Evolutionary conservation across 2,113 vertebrate species (phyloP), one percentile per base, ranked within the genome.

Genomic region (Paralichthys olivaceus): DNA sequence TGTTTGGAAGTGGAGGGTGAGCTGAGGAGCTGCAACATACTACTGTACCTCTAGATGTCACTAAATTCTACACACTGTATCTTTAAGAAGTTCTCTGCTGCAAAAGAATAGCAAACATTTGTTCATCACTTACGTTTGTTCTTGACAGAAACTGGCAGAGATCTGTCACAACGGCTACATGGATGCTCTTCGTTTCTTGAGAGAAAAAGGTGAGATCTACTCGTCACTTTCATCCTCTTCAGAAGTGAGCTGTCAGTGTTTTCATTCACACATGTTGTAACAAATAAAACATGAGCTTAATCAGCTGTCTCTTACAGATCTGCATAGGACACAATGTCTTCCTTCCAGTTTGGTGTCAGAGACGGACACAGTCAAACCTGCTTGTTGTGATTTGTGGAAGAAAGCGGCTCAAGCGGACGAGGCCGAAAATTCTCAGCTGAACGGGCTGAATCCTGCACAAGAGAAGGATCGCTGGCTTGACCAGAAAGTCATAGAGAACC

Each of bases 91-190:
- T 5, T 47, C 43, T 19, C 43, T 47, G 43, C 43, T 47, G 43
- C 4, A 19, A 2, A 19, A 47, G 1, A 47, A 47, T 6, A 47
- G 43, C 43, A 47, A 47, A 19, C 15, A 47, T 34, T 9, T 34
- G 32, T 34, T 34, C 32, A 34, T 34, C 32, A 5, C 4, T 7
- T 19, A 17, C 17, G 78, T 85, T 65, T 65, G 1, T 25, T 19
- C 19, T 84, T 83, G 64, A 34, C 91, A 98, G 97, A 93, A 89
- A 19, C 84, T 96, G 12, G 94, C 90, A 73, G 95, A 97, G 71
- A 91, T 97, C 66, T 98, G 95, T 89, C 90, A 95, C 61, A 94
- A 91, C 20, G 97, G 97, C 69, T 97, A 97, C 87, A 81, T 85
- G 63, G 97, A 98, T 2, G 90, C 96, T 5, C 87, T 95, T 53